These are phyloP conservation scores for Leucoraja erinaceus DNA, from an alignment of 2,113 vertebrate species.

Conservation along the genomic window DNA sequence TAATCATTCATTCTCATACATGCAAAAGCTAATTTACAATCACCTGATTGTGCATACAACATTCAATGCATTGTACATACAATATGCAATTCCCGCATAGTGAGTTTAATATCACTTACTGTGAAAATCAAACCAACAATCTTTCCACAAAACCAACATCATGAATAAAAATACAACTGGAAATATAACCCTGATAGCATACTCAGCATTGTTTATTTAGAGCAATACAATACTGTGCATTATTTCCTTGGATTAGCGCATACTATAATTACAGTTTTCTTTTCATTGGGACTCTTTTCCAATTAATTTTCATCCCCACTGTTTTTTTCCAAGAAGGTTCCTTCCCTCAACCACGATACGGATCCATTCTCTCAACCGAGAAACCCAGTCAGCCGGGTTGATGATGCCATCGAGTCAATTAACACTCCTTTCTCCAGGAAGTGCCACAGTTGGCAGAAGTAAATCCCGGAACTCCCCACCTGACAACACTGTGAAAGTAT, in stretches of 20 bases:
- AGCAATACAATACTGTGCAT: not conserved
- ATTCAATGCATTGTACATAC: not conserved
- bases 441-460: no score
- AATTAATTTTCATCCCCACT: not conserved
- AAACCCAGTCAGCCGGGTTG: not conserved
- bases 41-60: not conserved
- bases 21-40: conserved; percentile 8
- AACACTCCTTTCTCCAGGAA: no score
- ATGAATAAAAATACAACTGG: conserved; percentile 4
- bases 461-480: no score
- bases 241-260: not conserved
- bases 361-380: not conserved
- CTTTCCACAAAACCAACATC: not conserved
- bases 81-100: not conserved
- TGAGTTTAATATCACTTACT: not conserved
- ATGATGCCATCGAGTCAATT: no score
- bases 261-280: not conserved
- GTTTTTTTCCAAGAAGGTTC: not conserved
- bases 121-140: conserved; percentile 11
- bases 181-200: not conserved
- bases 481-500: no score
- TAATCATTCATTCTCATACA: conserved; percentile 7
- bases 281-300: not conserved
- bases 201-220: not conserved
- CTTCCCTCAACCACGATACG: not conserved